phyloP scores from a whole-genome alignment of 1,140 invertebrate genomes.

The Apocrypta bakeri region DNA sequence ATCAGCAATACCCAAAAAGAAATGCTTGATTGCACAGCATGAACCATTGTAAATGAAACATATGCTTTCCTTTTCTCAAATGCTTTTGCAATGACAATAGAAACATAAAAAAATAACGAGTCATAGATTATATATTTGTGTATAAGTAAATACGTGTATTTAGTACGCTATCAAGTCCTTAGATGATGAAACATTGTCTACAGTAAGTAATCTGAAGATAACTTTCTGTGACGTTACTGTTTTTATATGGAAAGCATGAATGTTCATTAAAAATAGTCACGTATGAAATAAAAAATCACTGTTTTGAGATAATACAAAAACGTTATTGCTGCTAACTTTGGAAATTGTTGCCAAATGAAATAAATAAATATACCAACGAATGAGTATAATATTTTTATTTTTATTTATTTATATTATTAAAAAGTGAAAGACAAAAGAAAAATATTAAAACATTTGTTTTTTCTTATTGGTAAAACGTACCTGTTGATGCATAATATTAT shows the following conservation, averaged over 20 bases:
- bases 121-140: conserved; percentile 45
- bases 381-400: not conserved
- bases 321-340: not conserved
- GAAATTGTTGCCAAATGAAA: conserved; percentile 49
- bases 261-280: conserved; percentile 23
- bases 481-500: conserved; percentile 27
- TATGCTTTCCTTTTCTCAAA: conserved; percentile 76
- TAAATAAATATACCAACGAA: conserved; percentile 36
- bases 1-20: conserved; percentile 35
- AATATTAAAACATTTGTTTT: not conserved
- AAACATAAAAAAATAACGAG: conserved; percentile 35
- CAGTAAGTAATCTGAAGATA: conserved; percentile 21
- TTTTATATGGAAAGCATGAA: conserved; percentile 35
- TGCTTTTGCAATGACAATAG: conserved; percentile 62
- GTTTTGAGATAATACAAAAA: conserved; percentile 52
- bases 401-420: conserved; percentile 19
- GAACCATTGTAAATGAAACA: conserved; percentile 73
- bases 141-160: conserved; percentile 46
- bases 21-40: not conserved
- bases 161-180: no score
- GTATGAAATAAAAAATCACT: conserved; percentile 32
- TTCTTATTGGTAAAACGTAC: conserved; percentile 27
- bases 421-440: not conserved
- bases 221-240: conserved; percentile 40
- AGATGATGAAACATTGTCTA: conserved; percentile 27